Base-by-base conservation (phyloP, 1,140 invertebrate genomes). In the Agrilus planipennis region DNA sequence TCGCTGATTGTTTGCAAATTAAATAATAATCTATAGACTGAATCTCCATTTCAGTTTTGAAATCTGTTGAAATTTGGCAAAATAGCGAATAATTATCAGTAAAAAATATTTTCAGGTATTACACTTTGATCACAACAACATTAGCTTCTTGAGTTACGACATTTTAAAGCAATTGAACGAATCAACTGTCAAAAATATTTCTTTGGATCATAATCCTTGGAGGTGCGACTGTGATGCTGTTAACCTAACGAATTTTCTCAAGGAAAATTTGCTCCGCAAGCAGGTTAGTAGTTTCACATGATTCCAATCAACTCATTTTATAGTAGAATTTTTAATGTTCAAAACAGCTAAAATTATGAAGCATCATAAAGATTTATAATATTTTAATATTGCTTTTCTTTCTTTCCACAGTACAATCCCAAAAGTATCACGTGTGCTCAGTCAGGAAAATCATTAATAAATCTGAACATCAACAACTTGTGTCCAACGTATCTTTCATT, bases 121-220 rank as follows among this genome's bases (percentile, higher is more conserved):
- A 11, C 35, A 49, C 39, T 32, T 57, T 21, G 16, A 50, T 30
- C 38, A 45, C 14, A 58, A 58, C 30, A 23, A 41, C 10, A 12
- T 55, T 11, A 39, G 28, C 15, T 39, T 39, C 25, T 31, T 57
- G 3, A 37, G 51, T 38, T 11, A 39, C 16, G 23, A 39, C 7
- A 21, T 50, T 12, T 37, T 58, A 23, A 23, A 45, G 16, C 16
- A 38, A 10, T 30, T 58, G 30, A 37, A 23, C 7, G 43, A 43
- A 18, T 38, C 28, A 18, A 34, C 12, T 3, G 37, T 55, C 15
- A 37, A 31, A 25, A 41, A 37, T n/a, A 22, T 59, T 10, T 42
- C 37, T 6, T 42, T 57, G 15, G 14, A 52, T 21, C 29, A 49
- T 27, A 59, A 59, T 51, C 50, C 52, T 19, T 59, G 53, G 53